phyloP scores from a whole-genome alignment of 2,888 invertebrate genomes.

The Folsomia manolachei region DNA sequence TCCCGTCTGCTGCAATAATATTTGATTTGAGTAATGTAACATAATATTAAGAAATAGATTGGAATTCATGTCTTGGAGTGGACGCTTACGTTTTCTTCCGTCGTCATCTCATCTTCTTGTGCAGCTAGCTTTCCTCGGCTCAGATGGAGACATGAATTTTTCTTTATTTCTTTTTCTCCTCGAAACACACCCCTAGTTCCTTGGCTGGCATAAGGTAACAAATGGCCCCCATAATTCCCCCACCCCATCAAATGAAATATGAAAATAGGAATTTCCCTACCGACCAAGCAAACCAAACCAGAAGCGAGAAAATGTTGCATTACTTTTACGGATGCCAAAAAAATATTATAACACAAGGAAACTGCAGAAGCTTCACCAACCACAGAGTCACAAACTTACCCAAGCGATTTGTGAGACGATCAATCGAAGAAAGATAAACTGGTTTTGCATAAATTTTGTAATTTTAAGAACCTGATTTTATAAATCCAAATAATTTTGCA shows the following conservation, averaged over 20 bases:
- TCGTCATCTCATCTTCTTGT: background rate
- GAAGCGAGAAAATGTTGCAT: background rate
- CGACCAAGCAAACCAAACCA: background rate
- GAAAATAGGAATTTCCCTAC: slow-evolving; percentile 7
- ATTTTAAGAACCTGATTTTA: background rate
- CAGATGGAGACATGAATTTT: slow-evolving; percentile 5
- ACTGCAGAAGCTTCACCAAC: too few relatives aligned
- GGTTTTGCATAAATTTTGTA: background rate
- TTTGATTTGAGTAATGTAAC: background rate
- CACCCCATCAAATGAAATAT: background rate
- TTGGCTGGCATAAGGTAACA: background rate
- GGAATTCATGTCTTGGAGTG: background rate
- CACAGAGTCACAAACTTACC: background rate
- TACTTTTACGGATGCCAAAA: background rate
- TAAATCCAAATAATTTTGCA: background rate
- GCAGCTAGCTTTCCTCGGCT: too few relatives aligned
- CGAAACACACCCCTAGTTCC: too few relatives aligned
- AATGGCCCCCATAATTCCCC: slow-evolving; percentile 7
- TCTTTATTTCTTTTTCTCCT: background rate
- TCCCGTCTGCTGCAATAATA: background rate
- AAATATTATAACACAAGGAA: background rate
- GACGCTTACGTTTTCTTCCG: background rate
- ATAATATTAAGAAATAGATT: background rate
- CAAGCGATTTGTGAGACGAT: background rate
- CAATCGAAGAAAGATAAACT: background rate